phyloP scores from a whole-genome alignment of 2,113 vertebrate species.

The Halichoeres trimaculatus region DNA sequence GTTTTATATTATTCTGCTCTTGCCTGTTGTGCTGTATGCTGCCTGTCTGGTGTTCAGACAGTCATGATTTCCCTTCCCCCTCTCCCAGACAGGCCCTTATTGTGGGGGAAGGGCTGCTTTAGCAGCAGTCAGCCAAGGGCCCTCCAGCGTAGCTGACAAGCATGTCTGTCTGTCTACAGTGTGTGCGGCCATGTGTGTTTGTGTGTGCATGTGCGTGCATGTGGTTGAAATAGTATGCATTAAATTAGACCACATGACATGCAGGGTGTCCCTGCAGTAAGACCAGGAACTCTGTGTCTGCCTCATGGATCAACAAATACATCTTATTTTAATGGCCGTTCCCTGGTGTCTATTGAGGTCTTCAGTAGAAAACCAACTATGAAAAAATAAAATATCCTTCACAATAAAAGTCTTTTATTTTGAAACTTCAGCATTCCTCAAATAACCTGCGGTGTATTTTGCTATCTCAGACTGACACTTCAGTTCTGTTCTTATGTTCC shows the following conservation, averaged over 20 bases:
- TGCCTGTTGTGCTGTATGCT: conserved; percentile 50
- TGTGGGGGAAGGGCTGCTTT: conserved; percentile 76
- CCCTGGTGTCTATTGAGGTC: not conserved
- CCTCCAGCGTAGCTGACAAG: conserved; percentile 80
- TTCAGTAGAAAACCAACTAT: not conserved
- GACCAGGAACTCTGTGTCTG: conserved; percentile 22
- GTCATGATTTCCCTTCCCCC: conserved; percentile 79
- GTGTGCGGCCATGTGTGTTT: conserved; percentile 8
- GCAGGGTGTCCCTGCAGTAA: conserved; percentile 21
- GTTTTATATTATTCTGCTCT: conserved; percentile 37
- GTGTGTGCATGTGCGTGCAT: conserved; percentile 24
- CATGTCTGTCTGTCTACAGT: conserved; percentile 71
- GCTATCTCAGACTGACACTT: not conserved
- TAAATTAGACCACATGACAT: conserved; percentile 57
- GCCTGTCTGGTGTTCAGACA: conserved; percentile 74
- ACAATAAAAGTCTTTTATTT: not conserved
- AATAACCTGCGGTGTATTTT: not conserved
- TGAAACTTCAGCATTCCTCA: not conserved
- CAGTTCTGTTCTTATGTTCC: not conserved
- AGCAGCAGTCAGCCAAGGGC: conserved; percentile 75
- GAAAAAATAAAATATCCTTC: not conserved
- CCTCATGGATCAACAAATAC: conserved; percentile 17
- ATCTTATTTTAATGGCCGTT: not conserved
- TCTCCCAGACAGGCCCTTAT: conserved; percentile 77
- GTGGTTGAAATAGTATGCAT: conserved; percentile 32